phyloP scores from a whole-genome alignment of 2,113 vertebrate genomes.

The Dromaius novaehollandiae region DNA sequence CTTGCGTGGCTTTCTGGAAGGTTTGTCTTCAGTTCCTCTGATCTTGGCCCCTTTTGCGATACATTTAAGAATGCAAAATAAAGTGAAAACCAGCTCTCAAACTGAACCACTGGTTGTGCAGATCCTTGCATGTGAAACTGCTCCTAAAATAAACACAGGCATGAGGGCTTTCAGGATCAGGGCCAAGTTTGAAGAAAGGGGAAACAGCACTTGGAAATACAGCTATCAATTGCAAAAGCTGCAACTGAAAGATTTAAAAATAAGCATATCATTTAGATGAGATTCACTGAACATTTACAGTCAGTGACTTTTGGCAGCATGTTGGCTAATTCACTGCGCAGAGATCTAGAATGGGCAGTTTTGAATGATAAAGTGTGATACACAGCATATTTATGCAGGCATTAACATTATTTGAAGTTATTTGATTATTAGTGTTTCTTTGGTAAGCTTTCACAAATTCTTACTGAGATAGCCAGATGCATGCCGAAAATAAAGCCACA shows the following conservation, averaged over 20 bases:
- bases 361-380: not conserved
- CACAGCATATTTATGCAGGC: slow-evolving; percentile 33
- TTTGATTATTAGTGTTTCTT: not conserved
- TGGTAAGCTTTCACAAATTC: not conserved
- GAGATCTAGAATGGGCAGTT: not conserved
- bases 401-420: not conserved
- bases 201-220: not conserved
- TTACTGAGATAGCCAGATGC: not conserved
- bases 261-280: not conserved
- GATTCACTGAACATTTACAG: not conserved
- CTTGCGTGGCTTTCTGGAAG: not conserved
- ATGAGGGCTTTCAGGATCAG: slow-evolving; percentile 26
- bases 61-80: slow-evolving; percentile 47
- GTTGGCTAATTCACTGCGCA: not conserved
- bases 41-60: not conserved
- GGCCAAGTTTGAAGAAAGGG: slow-evolving; percentile 30
- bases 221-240: not conserved
- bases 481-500: not conserved
- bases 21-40: no score
- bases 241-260: not conserved
- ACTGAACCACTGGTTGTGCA: not conserved
- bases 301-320: not conserved
- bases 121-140: slow-evolving; percentile 39
- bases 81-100: not conserved
- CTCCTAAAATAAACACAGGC: slow-evolving; percentile 52